Conservation (phyloP, 2,888 invertebrate genomes). For the Idaea dimidiata region DNA sequence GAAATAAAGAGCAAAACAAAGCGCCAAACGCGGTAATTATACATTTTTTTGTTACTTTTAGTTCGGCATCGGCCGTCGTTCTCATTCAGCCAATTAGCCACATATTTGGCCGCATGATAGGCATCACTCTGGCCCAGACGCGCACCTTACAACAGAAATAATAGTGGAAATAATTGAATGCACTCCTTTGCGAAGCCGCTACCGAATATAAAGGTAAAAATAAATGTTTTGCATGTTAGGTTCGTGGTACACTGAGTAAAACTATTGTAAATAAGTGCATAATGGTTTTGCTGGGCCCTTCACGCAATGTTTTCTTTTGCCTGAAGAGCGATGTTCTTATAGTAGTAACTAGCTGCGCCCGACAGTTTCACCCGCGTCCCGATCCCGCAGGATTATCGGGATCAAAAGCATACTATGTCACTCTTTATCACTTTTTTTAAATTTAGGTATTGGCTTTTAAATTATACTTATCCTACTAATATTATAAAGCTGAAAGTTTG, state of each 20-base stretch:
- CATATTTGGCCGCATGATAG: conserved; percentile 48
- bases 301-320: too few species aligned
- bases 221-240: conserved; percentile 32
- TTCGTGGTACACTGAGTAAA: conserved; percentile 39
- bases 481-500: too few species aligned
- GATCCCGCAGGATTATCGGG: too few species aligned
- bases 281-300: too few species aligned
- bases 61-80: not conserved
- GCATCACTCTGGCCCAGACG: conserved; percentile 46
- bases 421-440: too few species aligned
- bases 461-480: too few species aligned
- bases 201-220: conserved; percentile 60
- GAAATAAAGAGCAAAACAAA: not conserved
- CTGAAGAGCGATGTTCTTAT: too few species aligned
- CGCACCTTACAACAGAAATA: conserved; percentile 46
- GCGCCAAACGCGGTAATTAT: conserved; percentile 1
- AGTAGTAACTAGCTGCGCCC: too few species aligned
- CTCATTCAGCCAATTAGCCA: conserved; percentile 40
- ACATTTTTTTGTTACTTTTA: not conserved
- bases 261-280: too few species aligned
- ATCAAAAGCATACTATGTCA: too few species aligned
- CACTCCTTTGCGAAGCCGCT: conserved; percentile 62
- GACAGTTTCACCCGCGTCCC: too few species aligned
- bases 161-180: conserved; percentile 59
- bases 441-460: too few species aligned